A percentile compares a stretch with the other conserved stretches of the same genome.
Conservation (phyloP, 2,797 vertebrate genomes). For the Enoplosus armatus region DNA sequence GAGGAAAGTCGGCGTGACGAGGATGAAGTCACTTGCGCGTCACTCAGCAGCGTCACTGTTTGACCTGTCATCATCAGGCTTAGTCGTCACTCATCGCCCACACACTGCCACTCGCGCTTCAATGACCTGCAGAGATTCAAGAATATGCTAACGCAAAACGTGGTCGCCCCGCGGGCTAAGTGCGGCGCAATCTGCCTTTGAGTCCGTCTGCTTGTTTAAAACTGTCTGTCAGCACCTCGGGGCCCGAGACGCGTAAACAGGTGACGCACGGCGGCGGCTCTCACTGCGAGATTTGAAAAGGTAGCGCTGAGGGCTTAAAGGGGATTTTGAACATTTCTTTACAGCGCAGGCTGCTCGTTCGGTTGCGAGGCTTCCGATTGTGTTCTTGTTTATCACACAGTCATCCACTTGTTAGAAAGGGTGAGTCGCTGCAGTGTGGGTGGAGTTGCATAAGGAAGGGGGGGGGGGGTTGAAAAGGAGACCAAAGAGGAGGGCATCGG, state of each 20-base stretch:
- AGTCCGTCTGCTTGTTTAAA: slow-evolving; percentile 75
- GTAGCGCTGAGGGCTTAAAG: slow-evolving; percentile 42
- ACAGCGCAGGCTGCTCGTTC: slow-evolving; percentile 38
- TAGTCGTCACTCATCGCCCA: slow-evolving; percentile 78
- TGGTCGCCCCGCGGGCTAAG: slow-evolving; percentile 61
- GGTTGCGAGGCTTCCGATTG: slow-evolving; percentile 58
- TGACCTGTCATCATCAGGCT: slow-evolving; percentile 83
- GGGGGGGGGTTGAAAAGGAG: slow-evolving; percentile 71
- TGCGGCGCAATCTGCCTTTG: slow-evolving; percentile 56
- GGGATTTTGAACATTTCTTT: slow-evolving; percentile 51
- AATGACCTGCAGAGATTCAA: slow-evolving; percentile 64
- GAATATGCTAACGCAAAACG: slow-evolving; percentile 59
- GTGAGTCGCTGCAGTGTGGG: slow-evolving; percentile 64
- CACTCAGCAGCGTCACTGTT: slow-evolving; percentile 81
- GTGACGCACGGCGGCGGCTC: slow-evolving; percentile 68
- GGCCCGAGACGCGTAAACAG: slow-evolving; percentile 73
- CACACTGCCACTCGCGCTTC: slow-evolving; percentile 71
- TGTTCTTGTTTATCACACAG: slow-evolving; percentile 60
- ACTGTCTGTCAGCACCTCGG: slow-evolving; percentile 64
- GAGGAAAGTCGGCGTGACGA: slow-evolving; percentile 58
- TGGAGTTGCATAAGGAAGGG: slow-evolving; percentile 73
- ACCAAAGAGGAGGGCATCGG: slow-evolving; percentile 78
- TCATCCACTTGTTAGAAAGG: slow-evolving; percentile 71
- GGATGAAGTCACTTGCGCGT: slow-evolving; percentile 74
- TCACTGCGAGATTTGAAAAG: slow-evolving; percentile 58